Percentiles rank a stretch among this genome's conserved stretches.
Evolutionary conservation across 2,113 vertebrate genomes (phyloP).

Genomic region (Illadopsis cleaveri): DNA sequence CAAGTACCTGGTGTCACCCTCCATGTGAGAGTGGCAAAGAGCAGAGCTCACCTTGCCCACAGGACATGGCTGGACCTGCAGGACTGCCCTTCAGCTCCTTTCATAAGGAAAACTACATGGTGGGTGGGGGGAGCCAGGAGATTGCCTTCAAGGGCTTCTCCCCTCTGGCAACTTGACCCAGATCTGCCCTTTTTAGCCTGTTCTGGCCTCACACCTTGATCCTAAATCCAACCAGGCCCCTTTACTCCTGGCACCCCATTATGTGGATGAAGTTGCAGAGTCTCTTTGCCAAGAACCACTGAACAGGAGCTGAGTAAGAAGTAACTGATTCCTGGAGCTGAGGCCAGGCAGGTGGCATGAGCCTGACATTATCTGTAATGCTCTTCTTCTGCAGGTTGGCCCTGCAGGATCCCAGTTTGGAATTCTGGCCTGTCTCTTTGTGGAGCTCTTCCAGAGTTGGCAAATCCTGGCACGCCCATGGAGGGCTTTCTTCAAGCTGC

Average conservation of each 20-base stretch:
- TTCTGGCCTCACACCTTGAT: neutral
- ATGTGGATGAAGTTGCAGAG: neutral
- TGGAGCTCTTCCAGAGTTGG: constrained; percentile 99
- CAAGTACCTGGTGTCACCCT: neutral
- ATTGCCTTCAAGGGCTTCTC: neutral
- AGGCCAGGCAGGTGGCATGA: neutral
- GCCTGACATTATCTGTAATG: neutral
- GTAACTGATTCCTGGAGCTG: neutral
- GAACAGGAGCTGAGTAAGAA: neutral
- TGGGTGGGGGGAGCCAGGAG: neutral
- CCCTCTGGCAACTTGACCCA: neutral
- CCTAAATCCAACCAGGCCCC: neutral
- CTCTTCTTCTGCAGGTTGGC: constrained; percentile 84
- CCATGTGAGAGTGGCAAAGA: fast-evolving
- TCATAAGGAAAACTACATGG: neutral
- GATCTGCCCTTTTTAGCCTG: neutral
- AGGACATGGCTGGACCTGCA: neutral
- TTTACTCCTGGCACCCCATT: neutral
- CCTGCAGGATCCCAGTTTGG: constrained; percentile 98
- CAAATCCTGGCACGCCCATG: constrained; percentile 96
- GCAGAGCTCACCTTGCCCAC: neutral
- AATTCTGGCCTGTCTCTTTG: constrained; percentile 96
- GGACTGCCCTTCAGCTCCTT: neutral
- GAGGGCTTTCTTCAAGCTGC: constrained; percentile 93
- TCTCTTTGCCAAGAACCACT: neutral